Conservation (phyloP, 2,888 invertebrate genomes). For the Watsonalla binaria region DNA sequence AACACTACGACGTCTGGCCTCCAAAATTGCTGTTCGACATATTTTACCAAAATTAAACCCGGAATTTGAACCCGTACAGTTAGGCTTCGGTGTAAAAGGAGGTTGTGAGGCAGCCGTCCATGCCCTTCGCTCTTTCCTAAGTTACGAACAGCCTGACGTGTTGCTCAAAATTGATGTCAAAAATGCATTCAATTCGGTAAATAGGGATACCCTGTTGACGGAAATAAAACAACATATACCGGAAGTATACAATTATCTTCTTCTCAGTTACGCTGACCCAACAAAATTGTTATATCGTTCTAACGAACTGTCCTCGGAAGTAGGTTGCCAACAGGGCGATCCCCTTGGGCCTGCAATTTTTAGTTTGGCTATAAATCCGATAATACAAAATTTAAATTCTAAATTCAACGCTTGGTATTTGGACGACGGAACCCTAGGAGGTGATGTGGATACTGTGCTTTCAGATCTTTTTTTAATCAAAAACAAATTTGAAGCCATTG, state of each 20-base stretch:
- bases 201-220: too few relatives aligned
- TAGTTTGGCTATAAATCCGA: too few relatives aligned
- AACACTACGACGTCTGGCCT: neutral
- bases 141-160: neutral
- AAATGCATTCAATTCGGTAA: too few relatives aligned
- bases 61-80: neutral
- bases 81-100: conserved; percentile 1
- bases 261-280: conserved; percentile 1
- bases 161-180: conserved; percentile 3
- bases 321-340: conserved; percentile 1
- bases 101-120: conserved; percentile 5
- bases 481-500: too few relatives aligned
- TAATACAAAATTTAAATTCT: too few relatives aligned
- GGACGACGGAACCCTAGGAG: too few relatives aligned
- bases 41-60: neutral
- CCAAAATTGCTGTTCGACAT: neutral
- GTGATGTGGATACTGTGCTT: too few relatives aligned
- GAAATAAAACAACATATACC: too few relatives aligned
- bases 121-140: neutral
- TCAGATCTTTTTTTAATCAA: too few relatives aligned
- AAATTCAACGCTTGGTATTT: too few relatives aligned
- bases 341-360: neutral
- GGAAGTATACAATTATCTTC: neutral
- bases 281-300: neutral
- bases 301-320: conserved; percentile 4